Conservation (phyloP, 2,888 invertebrate species). For the Gibbula magus region DNA sequence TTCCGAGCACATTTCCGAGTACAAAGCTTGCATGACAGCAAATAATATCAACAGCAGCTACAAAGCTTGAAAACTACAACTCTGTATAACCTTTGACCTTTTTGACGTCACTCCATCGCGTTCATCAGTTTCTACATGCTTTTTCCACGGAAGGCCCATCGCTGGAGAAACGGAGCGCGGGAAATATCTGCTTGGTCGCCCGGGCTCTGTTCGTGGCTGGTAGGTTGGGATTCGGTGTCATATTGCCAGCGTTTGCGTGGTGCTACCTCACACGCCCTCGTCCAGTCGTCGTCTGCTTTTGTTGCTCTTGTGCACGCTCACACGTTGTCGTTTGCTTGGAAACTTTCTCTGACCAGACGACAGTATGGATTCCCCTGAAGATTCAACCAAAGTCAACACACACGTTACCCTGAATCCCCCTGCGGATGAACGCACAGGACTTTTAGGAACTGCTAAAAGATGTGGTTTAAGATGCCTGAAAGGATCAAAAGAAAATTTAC, state of each 20-base stretch:
- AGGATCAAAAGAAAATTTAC: constrained; percentile 67
- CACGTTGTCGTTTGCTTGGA: background rate
- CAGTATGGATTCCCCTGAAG: constrained; percentile 27
- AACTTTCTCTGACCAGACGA: background rate
- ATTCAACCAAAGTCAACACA: constrained; percentile 58
- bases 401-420: constrained; percentile 59
- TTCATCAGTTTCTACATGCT: constrained; percentile 22
- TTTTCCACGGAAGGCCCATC: constrained; percentile 19
- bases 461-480: constrained; percentile 49
- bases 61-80: constrained; percentile 9
- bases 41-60: constrained; percentile 4
- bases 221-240: background rate
- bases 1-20: background rate
- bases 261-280: background rate
- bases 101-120: constrained; percentile 17
- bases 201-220: background rate
- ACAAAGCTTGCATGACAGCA: background rate
- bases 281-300: background rate
- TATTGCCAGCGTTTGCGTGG: background rate
- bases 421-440: constrained; percentile 49
- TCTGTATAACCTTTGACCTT: constrained; percentile 18
- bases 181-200: background rate
- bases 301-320: background rate
- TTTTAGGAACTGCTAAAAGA: constrained; percentile 38
- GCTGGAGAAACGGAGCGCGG: constrained; percentile 1